phyloP scores from a whole-genome alignment of 1,140 invertebrate genomes.

The Ditylenchus dipsaci region DNA sequence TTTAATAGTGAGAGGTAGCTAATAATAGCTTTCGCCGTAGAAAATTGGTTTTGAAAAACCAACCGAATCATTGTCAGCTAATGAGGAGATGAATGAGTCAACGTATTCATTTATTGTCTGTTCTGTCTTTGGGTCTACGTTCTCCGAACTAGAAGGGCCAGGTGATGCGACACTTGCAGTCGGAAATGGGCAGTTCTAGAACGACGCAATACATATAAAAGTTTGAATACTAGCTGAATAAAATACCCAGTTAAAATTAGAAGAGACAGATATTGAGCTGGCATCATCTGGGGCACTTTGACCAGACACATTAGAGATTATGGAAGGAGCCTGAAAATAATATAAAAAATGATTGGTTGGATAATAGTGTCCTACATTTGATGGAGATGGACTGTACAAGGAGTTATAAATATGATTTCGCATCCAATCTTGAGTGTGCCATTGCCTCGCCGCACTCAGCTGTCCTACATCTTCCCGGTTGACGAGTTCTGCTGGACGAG shows the following conservation, averaged over 20 bases:
- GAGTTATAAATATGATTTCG: background rate
- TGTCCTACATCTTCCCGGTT: background rate
- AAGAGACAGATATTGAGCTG: conserved; percentile 1
- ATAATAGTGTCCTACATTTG: background rate
- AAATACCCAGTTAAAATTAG: conserved; percentile 1
- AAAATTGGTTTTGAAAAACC: background rate
- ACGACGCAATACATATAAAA: background rate
- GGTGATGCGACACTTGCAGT: background rate
- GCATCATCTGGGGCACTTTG: conserved; percentile 9
- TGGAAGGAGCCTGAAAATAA: conserved; percentile 6
- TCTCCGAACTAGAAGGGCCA: background rate
- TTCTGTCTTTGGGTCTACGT: background rate
- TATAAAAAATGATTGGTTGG: background rate
- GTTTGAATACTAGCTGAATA: background rate
- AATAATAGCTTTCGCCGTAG: too few relatives aligned
- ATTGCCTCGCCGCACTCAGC: background rate
- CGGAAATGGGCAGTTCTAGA: background rate
- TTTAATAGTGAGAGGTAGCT: too few relatives aligned
- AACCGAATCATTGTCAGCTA: background rate
- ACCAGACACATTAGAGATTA: background rate
- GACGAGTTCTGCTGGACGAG: too few relatives aligned
- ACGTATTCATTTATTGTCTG: background rate
- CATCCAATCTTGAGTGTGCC: background rate
- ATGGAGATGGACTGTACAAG: background rate
- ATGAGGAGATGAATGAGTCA: background rate